These are phyloP conservation scores for Crossocerus cetratus DNA, from an alignment of 2,888 invertebrate species.

Conservation along the genomic window DNA sequence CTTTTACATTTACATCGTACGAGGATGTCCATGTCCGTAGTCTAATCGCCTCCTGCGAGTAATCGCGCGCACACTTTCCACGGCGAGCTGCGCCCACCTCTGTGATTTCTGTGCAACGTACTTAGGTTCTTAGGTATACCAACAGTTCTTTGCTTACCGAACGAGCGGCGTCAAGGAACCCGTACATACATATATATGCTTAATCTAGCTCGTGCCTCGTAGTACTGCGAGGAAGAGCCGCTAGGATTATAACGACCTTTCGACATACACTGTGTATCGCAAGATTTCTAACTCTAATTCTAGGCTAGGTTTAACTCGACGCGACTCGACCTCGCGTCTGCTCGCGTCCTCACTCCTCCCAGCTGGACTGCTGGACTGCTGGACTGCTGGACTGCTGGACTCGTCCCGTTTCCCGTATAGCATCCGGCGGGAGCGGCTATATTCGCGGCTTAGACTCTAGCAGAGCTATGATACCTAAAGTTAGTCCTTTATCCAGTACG, in stretches of 20 bases:
- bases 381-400: conserved; percentile 21
- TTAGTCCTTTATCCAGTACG: not conserved
- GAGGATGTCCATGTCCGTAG: conserved; percentile 29
- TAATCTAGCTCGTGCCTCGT: too few relatives aligned
- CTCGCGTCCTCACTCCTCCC: too few relatives aligned
- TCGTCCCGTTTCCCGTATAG: conserved; percentile 31
- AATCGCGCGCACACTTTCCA: conserved; percentile 15
- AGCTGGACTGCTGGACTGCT: conserved; percentile 20
- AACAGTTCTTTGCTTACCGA: conserved; percentile 20
- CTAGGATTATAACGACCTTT: too few relatives aligned
- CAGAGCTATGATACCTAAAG: not conserved
- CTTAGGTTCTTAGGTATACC: conserved; percentile 12
- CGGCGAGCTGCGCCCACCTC: conserved; percentile 55
- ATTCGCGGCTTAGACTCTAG: not conserved
- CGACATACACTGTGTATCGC: too few relatives aligned
- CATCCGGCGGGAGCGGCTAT: not conserved
- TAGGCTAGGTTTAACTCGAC: too few relatives aligned
- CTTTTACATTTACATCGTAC: conserved; percentile 48
- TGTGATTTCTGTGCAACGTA: conserved; percentile 57
- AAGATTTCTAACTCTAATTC: too few relatives aligned
- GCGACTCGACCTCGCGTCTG: too few relatives aligned
- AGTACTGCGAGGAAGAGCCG: too few relatives aligned
- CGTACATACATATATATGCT: too few relatives aligned
- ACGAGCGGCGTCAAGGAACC: too few relatives aligned
- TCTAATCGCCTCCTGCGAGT: too few relatives aligned